Evolutionary conservation across 2,888 invertebrate species (phyloP).

Genomic region (Neuroscelio doddi): DNA sequence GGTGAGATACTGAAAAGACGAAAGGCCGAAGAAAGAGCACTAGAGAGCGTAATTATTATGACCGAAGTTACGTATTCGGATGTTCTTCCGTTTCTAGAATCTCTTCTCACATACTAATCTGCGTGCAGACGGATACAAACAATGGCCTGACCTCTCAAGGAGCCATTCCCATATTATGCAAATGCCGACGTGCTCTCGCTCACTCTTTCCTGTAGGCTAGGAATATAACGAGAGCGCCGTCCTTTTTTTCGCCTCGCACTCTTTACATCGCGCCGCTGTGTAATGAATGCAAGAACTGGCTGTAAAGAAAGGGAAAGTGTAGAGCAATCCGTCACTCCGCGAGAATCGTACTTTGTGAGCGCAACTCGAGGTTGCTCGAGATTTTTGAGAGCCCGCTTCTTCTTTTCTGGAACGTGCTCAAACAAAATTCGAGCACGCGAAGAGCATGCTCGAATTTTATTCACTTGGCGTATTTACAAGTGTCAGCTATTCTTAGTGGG

Average conservation of each 20-base stretch:
- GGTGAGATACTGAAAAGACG: not conserved
- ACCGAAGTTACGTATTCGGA: constrained; percentile 65
- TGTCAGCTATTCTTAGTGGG: too few species aligned
- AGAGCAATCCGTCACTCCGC: constrained; percentile 19
- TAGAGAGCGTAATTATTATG: constrained; percentile 60
- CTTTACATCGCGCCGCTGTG: not conserved
- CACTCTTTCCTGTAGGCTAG: constrained; percentile 27
- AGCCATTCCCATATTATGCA: constrained; percentile 62
- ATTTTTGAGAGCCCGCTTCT: constrained; percentile 9
- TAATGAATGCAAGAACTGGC: not conserved
- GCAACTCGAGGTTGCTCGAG: constrained; percentile 7
- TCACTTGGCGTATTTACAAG: constrained; percentile 7
- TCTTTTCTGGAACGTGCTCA: not conserved
- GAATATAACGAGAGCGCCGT: not conserved
- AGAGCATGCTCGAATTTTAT: constrained; percentile 9
- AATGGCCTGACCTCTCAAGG: constrained; percentile 54
- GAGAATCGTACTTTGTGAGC: constrained; percentile 9
- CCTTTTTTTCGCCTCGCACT: constrained; percentile 17
- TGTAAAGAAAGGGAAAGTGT: constrained; percentile 31
- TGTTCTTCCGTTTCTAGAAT: constrained; percentile 63
- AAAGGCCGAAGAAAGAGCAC: constrained; percentile 13
- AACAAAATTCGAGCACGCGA: too few species aligned
- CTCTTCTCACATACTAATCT: constrained; percentile 60
- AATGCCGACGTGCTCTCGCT: constrained; percentile 49
- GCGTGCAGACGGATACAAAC: constrained; percentile 55